Conservation (phyloP, 2,888 invertebrate species). For the Nematopogon swammerdamellus region DNA sequence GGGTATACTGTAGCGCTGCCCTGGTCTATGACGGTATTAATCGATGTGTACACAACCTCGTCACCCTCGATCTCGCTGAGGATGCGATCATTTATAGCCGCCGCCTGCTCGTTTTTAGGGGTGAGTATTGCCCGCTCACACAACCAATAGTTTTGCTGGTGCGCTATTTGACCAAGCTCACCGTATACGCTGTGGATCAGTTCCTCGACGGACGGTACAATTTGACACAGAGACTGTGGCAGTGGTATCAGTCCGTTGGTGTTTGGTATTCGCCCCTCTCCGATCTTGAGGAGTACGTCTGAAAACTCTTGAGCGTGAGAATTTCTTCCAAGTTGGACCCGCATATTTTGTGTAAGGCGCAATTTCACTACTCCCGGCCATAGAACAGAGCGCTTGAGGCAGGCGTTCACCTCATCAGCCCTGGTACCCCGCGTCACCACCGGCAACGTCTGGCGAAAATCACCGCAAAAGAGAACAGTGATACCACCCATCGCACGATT, state of each 20-base stretch:
- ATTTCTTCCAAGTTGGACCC: slow-evolving; percentile 4
- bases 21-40: slow-evolving; percentile 7
- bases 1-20: slow-evolving; percentile 12
- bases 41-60: too few species aligned
- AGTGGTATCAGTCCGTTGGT: slow-evolving; percentile 8
- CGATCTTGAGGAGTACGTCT: slow-evolving; percentile 11
- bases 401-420: too few species aligned
- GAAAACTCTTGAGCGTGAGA: slow-evolving; percentile 10
- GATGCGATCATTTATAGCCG: too few species aligned
- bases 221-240: slow-evolving; percentile 8
- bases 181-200: too few species aligned
- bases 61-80: too few species aligned
- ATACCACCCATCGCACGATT: slow-evolving; percentile 1
- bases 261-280: slow-evolving; percentile 9
- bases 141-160: too few species aligned
- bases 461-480: slow-evolving; percentile 11
- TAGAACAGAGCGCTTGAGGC: background rate
- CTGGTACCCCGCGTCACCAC: slow-evolving; percentile 12
- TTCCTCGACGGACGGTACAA: slow-evolving; percentile 6
- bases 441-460: slow-evolving; percentile 12
- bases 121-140: too few species aligned
- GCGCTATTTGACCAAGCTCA: too few species aligned
- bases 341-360: background rate
- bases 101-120: too few species aligned
- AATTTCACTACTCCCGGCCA: too few species aligned